Evolutionary conservation across 1,140 invertebrate genomes (phyloP), one percentile per base, ranked within the genome.

Genomic region (Listronotus bonariensis): DNA sequence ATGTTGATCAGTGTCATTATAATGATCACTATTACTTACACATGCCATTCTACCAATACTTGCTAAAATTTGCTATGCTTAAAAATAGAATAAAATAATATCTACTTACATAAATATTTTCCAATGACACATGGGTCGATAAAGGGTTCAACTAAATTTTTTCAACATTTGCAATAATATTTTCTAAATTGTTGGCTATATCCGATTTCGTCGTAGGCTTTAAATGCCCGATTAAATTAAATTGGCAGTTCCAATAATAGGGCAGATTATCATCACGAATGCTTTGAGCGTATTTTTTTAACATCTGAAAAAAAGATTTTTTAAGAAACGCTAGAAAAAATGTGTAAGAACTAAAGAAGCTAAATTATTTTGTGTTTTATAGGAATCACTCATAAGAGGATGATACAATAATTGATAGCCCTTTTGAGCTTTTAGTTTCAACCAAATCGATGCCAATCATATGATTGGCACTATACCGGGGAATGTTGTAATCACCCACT

Each of bases 221-320:
- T 17, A 72, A 6, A 32, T 63, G 20, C 0, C 14, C 66, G 34
- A 72, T 68, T 17, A 83, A 69, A 71, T 83, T 83, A 54, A 79
- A 76, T 0, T 75, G 65, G 18, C 72, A 34, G 58, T 82, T 77
- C 82, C 82, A 83, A 61, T 77, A 83, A 62, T 81, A 83, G 1
- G 74, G 76, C 26, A 83, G 81, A 6, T 74, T 71, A n/a, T 77
- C 74, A 0, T 72, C 61, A 18, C 68, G 45, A 5, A 82, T 64
- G 0, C 77, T 76, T 5, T 76, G 56, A 40, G 76, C 68, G 1
- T 82, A 74, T 6, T 77, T 77, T 63, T 80, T 68, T 5, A 82
- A 71, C 80, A 82, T 79, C 67, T 59, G 74, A 52, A 3, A 82
- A 15, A 49, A 15, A 31, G 40, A 11, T 67, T 14, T 5, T 43